Conservation (phyloP, 2,113 vertebrate genomes). For the Piprites chloris region DNA sequence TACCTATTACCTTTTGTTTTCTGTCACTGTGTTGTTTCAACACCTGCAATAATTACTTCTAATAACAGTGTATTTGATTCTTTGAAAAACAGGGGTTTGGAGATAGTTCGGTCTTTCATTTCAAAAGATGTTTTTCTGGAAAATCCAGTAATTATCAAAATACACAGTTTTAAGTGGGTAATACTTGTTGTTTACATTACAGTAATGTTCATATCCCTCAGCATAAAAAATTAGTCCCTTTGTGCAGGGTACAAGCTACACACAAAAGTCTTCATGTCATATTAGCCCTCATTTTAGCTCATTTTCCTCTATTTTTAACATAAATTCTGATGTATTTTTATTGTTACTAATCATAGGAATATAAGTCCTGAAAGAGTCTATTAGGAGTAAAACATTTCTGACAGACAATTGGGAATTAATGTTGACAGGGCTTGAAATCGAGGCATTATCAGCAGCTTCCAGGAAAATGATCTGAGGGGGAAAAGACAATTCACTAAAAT, state of each 20-base stretch:
- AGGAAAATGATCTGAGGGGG: neutral
- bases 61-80: neutral
- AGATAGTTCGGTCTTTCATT: neutral
- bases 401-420: conserved; percentile 21
- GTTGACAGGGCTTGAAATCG: neutral
- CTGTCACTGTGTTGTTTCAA: conserved; percentile 12
- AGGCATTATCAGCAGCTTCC: neutral
- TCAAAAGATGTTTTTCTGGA: neutral
- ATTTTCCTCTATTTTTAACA: neutral
- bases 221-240: neutral
- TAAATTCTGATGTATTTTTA: neutral
- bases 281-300: neutral
- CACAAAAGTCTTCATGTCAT: neutral
- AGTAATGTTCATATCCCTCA: neutral
- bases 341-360: neutral
- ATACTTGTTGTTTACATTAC: neutral
- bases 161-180: neutral
- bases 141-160: neutral
- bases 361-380: neutral
- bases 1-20: conserved; percentile 35
- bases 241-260: neutral
- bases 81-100: neutral
- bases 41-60: conserved; percentile 21
- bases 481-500: conserved; percentile 14
- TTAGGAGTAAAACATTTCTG: neutral